Evolutionary conservation across 2,113 vertebrate species (phyloP).

Genomic region (Mandrillus leucophaeus): DNA sequence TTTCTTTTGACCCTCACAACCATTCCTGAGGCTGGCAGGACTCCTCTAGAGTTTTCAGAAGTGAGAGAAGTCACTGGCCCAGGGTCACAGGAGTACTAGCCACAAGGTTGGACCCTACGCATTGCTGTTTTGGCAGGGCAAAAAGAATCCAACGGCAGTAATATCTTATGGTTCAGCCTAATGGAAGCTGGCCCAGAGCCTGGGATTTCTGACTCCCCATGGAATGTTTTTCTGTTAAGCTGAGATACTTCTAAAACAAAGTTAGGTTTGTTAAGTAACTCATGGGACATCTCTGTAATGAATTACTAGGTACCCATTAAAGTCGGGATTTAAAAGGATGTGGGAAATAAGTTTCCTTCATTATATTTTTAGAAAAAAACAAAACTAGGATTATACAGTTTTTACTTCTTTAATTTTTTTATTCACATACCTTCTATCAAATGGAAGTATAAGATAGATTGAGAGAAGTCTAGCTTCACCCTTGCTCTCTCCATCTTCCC

Average conservation of each 20-base stretch:
- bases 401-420: not conserved
- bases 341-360: not conserved
- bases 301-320: not conserved
- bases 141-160: not conserved
- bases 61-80: not conserved
- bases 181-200: not conserved
- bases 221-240: not conserved
- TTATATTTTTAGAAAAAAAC: not conserved
- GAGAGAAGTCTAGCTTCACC: not conserved
- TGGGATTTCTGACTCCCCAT: not conserved
- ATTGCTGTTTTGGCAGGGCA: not conserved
- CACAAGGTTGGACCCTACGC: not conserved
- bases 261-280: not conserved
- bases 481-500: not conserved
- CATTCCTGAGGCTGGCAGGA: not conserved
- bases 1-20: not conserved
- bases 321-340: not conserved
- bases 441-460: not conserved
- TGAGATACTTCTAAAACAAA: not conserved
- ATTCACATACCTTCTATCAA: not conserved
- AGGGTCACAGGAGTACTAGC: not conserved
- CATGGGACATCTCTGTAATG: not conserved
- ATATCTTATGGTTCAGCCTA: not conserved
- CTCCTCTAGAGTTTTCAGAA: not conserved
- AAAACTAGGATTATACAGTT: not conserved